phyloP scores from a whole-genome alignment of 2,888 invertebrate species.

The Drosophila histrio region DNA sequence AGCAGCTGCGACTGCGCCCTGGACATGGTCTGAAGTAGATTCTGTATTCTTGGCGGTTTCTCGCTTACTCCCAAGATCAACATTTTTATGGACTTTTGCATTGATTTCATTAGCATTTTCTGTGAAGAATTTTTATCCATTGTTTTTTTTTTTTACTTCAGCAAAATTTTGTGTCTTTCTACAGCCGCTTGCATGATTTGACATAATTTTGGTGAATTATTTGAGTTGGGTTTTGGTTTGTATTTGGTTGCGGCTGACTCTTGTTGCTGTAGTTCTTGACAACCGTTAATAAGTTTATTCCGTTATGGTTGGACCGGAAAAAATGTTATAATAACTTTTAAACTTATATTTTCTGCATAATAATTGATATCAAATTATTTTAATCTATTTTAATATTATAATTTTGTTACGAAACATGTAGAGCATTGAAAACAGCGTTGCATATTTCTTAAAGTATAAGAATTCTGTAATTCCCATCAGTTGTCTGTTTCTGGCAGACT shows the following conservation, averaged over 20 bases:
- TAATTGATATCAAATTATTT: too few relatives aligned
- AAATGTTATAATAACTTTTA: neutral
- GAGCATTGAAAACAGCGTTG: too few relatives aligned
- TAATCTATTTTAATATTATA: too few relatives aligned
- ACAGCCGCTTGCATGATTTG: constrained; percentile 73
- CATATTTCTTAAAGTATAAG: too few relatives aligned
- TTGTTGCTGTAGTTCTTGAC: constrained; percentile 51
- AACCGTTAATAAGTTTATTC: constrained; percentile 61
- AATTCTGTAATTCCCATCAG: too few relatives aligned
- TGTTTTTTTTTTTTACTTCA: constrained; percentile 35
- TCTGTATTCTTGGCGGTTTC: constrained; percentile 51
- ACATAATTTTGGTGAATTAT: constrained; percentile 77
- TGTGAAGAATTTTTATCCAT: constrained; percentile 23
- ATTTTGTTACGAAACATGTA: too few relatives aligned
- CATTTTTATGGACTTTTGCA: constrained; percentile 61
- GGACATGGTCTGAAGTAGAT: constrained; percentile 14
- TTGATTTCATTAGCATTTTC: constrained; percentile 72
- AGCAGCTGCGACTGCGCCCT: constrained; percentile 46
- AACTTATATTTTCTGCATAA: too few relatives aligned
- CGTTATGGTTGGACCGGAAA: constrained; percentile 24
- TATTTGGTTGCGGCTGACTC: neutral
- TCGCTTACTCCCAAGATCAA: constrained; percentile 20
- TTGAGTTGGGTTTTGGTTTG: constrained; percentile 32
- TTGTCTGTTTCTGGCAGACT: too few relatives aligned
- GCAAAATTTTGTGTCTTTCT: constrained; percentile 19